Conservation (phyloP, 2,888 invertebrate genomes). For the Athrips mouffetella region DNA sequence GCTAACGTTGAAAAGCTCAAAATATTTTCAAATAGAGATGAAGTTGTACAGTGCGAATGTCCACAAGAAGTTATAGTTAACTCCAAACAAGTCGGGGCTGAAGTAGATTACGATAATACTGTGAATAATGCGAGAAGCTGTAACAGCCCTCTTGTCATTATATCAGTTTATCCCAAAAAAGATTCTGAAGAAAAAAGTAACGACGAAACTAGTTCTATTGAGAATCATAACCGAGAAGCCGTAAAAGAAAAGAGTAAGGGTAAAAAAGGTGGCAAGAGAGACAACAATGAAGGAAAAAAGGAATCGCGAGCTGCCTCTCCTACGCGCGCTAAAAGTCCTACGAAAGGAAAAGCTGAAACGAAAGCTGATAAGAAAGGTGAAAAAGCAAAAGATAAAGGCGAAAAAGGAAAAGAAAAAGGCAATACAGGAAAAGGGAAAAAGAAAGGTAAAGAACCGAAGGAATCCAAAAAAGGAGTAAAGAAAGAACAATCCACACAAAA, state of each 20-base stretch:
- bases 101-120: neutral
- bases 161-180: slow-evolving; percentile 61
- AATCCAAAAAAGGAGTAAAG: neutral
- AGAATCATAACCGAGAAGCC: too few relatives aligned
- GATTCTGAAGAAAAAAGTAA: slow-evolving; percentile 25
- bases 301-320: slow-evolving; percentile 16
- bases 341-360: slow-evolving; percentile 13
- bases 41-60: slow-evolving; percentile 43
- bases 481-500: neutral
- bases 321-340: slow-evolving; percentile 16
- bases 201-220: slow-evolving; percentile 18
- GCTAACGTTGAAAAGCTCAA: slow-evolving; percentile 19
- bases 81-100: slow-evolving; percentile 7
- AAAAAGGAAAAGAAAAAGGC: slow-evolving; percentile 9
- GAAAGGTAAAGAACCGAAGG: neutral
- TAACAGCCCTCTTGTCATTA: slow-evolving; percentile 54
- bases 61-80: slow-evolving; percentile 5
- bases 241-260: too few relatives aligned
- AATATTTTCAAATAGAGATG: slow-evolving; percentile 28
- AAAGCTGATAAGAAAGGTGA: neutral
- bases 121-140: slow-evolving; percentile 6
- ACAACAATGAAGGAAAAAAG: neutral
- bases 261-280: neutral
- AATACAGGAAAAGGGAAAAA: neutral
- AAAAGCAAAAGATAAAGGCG: slow-evolving; percentile 11